phyloP scores from a whole-genome alignment of 1,140 invertebrate genomes.

The Hyphantria cunea region DNA sequence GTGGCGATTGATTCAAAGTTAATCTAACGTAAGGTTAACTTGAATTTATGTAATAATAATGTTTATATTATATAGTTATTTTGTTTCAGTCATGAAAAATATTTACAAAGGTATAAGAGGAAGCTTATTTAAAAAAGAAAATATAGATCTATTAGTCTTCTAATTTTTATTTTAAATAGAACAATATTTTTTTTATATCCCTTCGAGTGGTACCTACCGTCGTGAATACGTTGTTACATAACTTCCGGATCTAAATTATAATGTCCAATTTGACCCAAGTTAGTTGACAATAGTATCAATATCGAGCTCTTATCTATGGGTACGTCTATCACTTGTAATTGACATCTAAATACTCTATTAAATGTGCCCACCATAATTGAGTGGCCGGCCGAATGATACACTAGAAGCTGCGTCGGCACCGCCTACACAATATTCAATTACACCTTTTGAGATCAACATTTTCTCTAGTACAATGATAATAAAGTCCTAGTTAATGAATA shows the following conservation, averaged over 20 bases:
- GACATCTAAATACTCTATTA: slow-evolving; percentile 60
- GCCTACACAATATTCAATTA: slow-evolving; percentile 26
- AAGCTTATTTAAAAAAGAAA: too few relatives aligned
- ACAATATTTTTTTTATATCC: too few relatives aligned
- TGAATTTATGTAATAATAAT: too few relatives aligned
- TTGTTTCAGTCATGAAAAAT: too few relatives aligned
- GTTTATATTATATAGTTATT: too few relatives aligned
- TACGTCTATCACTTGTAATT: slow-evolving; percentile 46
- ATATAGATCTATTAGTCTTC: too few relatives aligned
- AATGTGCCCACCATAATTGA: slow-evolving; percentile 44
- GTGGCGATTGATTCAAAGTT: slow-evolving; percentile 49
- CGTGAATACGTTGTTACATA: too few relatives aligned
- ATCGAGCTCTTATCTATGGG: slow-evolving; percentile 31
- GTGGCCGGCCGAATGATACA: slow-evolving; percentile 32
- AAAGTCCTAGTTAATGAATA: not conserved
- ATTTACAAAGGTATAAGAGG: too few relatives aligned
- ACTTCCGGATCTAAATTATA: not conserved
- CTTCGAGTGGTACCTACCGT: too few relatives aligned
- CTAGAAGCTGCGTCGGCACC: slow-evolving; percentile 15
- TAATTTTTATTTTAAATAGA: too few relatives aligned
- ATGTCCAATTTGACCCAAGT: slow-evolving; percentile 1
- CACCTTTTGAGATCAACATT: slow-evolving; percentile 16
- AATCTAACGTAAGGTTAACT: slow-evolving; percentile 18
- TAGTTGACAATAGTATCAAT: slow-evolving; percentile 31
- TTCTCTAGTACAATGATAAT: not conserved